Evolutionary conservation across 2,888 invertebrate genomes (phyloP), one percentile per base, ranked within the genome.

Genomic region (Stenoptilia bipunctidactyla): DNA sequence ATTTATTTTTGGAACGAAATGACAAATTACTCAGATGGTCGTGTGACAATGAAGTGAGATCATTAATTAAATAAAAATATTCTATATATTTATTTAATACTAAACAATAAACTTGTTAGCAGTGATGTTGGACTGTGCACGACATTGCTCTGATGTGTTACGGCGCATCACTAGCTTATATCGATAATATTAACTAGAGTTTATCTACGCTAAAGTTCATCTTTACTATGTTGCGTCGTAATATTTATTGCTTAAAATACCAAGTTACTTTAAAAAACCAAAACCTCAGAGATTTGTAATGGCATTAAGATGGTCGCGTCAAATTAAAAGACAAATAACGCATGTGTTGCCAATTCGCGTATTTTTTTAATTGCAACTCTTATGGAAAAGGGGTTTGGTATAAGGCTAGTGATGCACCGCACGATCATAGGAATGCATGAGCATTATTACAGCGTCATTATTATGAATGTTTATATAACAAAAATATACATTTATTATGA

Each of bases 31-130:
- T 54, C 50, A 53, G 59, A 55, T 60, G 63, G 60, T 56, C 20
- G 66, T 75, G 77, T 75, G 77, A 82, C 76, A 74, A 68, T 65
- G 68, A 64, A 72, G 72, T 83, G 82, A 83, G 82, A 83, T 83
- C 82, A 82, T 71, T 68, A 66, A 8, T 14, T 13, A 14, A n/a
- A 30, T 30, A 30, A 30, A 5, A 30, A 67, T 68, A 74, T 71
- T 76, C 72, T 73, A 70, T 66, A 76, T n/a, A 30, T 30, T 30
- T 12, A 12, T 12, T 77, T 75, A 82, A 82, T 80, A 77, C 80
- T 79, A 75, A 75, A 70, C 63, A 71, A 72, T 71, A 74, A 60
- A 61, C 70, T 64, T 55, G 62, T 69, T 70, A 69, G 65, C 70
- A 58, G 55, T 66, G 57, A 61, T 61, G 61, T 60, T 49, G 47